Conservation (phyloP, 2,113 vertebrate genomes). For the Psittacula cyanocephala region DNA sequence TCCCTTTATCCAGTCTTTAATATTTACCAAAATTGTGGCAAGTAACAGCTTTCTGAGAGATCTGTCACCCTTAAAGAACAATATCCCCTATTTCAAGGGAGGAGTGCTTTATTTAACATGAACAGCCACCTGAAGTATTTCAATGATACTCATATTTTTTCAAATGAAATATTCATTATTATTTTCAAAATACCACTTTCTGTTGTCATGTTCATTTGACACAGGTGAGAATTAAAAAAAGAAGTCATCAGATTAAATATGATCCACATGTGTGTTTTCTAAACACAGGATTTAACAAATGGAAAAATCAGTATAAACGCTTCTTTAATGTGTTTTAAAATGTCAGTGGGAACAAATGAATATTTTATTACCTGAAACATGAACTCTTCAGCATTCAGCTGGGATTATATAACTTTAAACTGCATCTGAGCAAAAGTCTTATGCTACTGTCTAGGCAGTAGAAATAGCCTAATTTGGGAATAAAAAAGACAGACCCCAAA, state of each 20-base stretch:
- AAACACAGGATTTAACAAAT: not conserved
- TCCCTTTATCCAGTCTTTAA: too few species aligned
- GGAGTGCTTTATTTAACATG: not conserved
- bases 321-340: not conserved
- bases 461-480: not conserved
- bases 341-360: not conserved
- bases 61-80: not conserved
- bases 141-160: not conserved
- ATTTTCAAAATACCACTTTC: not conserved
- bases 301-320: not conserved
- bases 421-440: not conserved
- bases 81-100: not conserved
- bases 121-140: not conserved
- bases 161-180: not conserved
- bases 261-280: not conserved
- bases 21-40: not conserved
- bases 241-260: not conserved
- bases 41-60: not conserved
- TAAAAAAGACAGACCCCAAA: not conserved
- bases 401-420: not conserved
- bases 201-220: not conserved
- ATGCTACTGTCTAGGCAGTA: not conserved
- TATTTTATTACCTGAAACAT: constrained; percentile 10
- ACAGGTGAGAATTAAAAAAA: not conserved
- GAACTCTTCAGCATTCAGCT: not conserved